phyloP scores from a whole-genome alignment of 2,113 vertebrate species.

The Osmerus mordax region DNA sequence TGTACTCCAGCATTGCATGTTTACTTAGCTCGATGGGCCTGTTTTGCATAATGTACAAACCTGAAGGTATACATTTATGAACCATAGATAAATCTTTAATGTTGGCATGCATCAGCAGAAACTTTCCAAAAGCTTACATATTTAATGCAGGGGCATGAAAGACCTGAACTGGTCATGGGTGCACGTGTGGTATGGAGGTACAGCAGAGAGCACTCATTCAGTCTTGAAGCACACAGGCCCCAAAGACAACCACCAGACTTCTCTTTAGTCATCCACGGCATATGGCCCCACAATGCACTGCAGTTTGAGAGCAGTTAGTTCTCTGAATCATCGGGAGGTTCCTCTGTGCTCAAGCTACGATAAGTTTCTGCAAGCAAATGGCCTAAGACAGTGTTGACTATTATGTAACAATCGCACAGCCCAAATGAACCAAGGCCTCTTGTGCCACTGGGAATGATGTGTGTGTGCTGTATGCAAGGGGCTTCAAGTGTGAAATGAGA shows the following conservation, averaged over 20 bases:
- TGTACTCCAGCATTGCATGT: too few species aligned
- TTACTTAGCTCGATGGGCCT: not conserved
- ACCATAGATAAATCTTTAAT: constrained; percentile 1
- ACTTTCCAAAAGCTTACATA: not conserved
- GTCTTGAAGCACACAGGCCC: constrained; percentile 22
- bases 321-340: constrained; percentile 39
- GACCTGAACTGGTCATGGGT: not conserved
- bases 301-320: constrained; percentile 22
- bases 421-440: constrained; percentile 12
- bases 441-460: not conserved
- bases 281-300: constrained; percentile 23
- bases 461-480: not conserved
- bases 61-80: not conserved
- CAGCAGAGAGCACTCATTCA: constrained; percentile 5
- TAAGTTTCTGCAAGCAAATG: constrained; percentile 16
- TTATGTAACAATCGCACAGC: constrained; percentile 16
- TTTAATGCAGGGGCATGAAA: constrained; percentile 2
- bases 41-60: constrained; percentile 16
- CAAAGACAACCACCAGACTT: constrained; percentile 17
- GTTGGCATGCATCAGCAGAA: not conserved
- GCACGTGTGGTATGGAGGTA: not conserved
- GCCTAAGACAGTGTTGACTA: constrained; percentile 17
- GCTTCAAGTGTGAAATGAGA: constrained; percentile 9
- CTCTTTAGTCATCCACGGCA: constrained; percentile 46
- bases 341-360: not conserved